Evolutionary conservation across 1,140 invertebrate genomes (phyloP).

Genomic region (Calephelis virginiensis): DNA sequence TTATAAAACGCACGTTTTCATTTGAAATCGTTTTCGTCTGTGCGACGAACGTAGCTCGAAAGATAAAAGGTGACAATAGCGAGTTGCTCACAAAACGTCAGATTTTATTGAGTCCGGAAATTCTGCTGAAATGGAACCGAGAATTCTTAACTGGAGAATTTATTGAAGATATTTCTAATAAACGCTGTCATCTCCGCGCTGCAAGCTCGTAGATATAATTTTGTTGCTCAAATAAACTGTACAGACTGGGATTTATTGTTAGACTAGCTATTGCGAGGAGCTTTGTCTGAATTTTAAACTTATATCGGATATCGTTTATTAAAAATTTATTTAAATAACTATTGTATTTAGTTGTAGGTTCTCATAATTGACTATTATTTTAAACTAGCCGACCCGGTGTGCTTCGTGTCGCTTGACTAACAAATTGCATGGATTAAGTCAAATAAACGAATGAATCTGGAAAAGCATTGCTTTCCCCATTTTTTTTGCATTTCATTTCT

Average conservation of each 20-base stretch:
- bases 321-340: too few species aligned
- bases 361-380: too few species aligned
- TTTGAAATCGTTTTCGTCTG: slow-evolving; percentile 7
- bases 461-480: too few species aligned
- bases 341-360: too few species aligned
- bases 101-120: slow-evolving; percentile 15
- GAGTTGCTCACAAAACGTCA: slow-evolving; percentile 17
- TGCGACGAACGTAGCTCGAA: slow-evolving; percentile 1
- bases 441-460: too few species aligned
- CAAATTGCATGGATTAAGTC: too few species aligned
- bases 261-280: background rate
- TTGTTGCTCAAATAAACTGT: background rate
- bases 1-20: slow-evolving; percentile 4
- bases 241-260: background rate
- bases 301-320: too few species aligned
- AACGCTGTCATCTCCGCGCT: background rate
- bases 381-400: too few species aligned
- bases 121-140: slow-evolving; percentile 8
- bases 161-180: slow-evolving; percentile 14
- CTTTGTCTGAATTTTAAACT: too few species aligned
- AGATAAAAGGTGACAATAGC: slow-evolving; percentile 19
- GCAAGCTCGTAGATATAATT: background rate
- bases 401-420: too few species aligned
- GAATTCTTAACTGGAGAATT: slow-evolving; percentile 9
- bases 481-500: too few species aligned